Base-by-base conservation (phyloP, 2,113 vertebrate species). In the Cephalopterus ornatus region DNA sequence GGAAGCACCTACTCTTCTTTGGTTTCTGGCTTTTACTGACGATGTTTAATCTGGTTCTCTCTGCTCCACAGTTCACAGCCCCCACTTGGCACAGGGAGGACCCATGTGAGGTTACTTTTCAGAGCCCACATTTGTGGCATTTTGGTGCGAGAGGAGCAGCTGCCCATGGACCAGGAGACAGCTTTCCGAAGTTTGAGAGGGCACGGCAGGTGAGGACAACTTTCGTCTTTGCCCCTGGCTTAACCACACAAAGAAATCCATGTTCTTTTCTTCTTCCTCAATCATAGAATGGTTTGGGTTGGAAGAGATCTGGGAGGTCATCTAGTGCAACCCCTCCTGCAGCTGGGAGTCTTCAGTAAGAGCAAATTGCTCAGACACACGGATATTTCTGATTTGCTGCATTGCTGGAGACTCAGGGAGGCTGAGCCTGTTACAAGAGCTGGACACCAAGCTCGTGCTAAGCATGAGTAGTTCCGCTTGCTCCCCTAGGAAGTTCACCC, bases 281-380 rank as follows among this genome's bases (percentile, higher is more conserved):
- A 0, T 74, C 42, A 37, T 1, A 6, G 49, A 37, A 68, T 41
- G 3, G 2, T 21, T 53, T 65, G 63, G n/a, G 42, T 41, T 66
- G 33, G 50, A 55, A 76, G 26, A 37, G 15, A 20, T 44, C 53
- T 78, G 22, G 52, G 30, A 58, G 24, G 9, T 15, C 23, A 5
- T 11, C 47, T 30, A 12, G 16, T 47, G 33, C 23, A 18, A 12
- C 0, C 1, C 4, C 1, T 5, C 9, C 44, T 37, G 13, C 47
- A 20, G 2, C 26, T 23, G 35, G 35, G 30, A 14, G 6, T 62
- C 21, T 52, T 58, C 71, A 52, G 4, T 15, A 5, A 6, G 13
- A 61, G 19, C 22, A 41, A 8, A 18, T 37, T 72, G 26, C 47
- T 81, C 63, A 72, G 58, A 23, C 11, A 20, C 9, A 30, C 16